Base-by-base conservation (phyloP, 2,888 invertebrate species). In the Ophion obscuratus region DNA sequence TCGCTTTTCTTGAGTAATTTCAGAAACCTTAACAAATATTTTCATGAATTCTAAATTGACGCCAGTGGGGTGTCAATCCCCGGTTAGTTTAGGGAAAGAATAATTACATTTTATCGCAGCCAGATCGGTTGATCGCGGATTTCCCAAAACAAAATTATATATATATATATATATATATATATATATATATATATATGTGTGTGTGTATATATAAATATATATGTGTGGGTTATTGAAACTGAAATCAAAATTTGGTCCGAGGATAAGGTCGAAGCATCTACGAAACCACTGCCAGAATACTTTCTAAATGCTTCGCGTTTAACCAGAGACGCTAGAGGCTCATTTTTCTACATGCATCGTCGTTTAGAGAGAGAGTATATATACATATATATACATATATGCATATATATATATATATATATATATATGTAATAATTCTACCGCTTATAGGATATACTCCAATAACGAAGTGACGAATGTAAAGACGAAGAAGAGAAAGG, bases 281-380 rank as follows among this genome's bases (percentile, higher is more conserved):
- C 89, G 92, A 92, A 93, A 92, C 90, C 92, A 92, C 92, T 93
- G 92, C 92, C 93, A 93, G 83, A 92, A 92, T 90, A 90, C 90
- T 93, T 93, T 93, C 92, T 92, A 93, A 91, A 91, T 92, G 92
- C 92, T 94, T 94, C 93, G 93, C 91, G 91, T 92, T 92, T 93
- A 92, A 92, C 92, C 93, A 90, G 92, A 91, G 92, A 92, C 92
- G 91, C 91, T 87, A 92, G 90, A 92, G 91, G 92, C 93, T 93
- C 93, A 93, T 93, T 94, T 94, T 94, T 93, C 94, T 94, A 94
- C 93, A 92, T 92, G 92, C 93, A 92, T 93, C 92, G 91, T 93
- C 92, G 92, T 93, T 82, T 85, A 84, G 77, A 85, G 73, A 83
- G 73, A 86, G 66, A 85, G 36, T 59, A 17, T 31, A 17, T 14